Base-by-base conservation (phyloP, 2,888 invertebrate species). In the Drosophila infuscata region DNA sequence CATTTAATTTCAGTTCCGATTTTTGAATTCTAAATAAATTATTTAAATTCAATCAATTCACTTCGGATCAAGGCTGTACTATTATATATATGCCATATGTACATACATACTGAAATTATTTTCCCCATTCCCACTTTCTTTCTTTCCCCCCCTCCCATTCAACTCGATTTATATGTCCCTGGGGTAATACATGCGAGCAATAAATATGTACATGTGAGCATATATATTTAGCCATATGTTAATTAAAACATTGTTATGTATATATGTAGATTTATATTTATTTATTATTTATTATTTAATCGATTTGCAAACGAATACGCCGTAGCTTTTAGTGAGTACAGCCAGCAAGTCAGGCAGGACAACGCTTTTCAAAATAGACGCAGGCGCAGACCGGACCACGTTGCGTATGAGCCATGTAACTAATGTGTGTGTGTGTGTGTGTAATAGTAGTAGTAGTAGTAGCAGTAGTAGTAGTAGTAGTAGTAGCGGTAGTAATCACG, bases 281-380 rank as follows among this genome's bases (percentile, higher is more conserved):
- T 7, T 29, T 25, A 17, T 17, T 17, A 17, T 29, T 0, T 36
- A 15, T 15, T 15, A 17, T 49, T 25, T 25, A 25, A 25, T 25
- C 25, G 25, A 25, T 25, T n/a, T 17, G n/a, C 25, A 48, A 64
- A n/a, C 15, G n/a, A n/a, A 64, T 64, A 57, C 60, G 20, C 38
- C 36, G 32, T 1, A 3, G 0, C 7, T 17, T 17, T 36, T 20
- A 11, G 17, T 49, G 36, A 25, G 56, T 33, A 29, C 8, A 25
- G 41, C 41, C 41, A 9, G 20, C 43, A 60, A 49, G 48, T 52
- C 78, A 60, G 73, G 54, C 64, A 83, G 84, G 74, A 70, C 72
- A 81, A 74, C 67, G 75, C 66, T 67, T 87, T 83, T 70, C 73
- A 83, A 87, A 83, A 84, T 63, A 83, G 82, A 87, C 82, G 82